Percentiles rank a stretch among this genome's conserved stretches.
phyloP scores from a whole-genome alignment of 2,888 invertebrate genomes.

The Pachymerium ferrugineum region DNA sequence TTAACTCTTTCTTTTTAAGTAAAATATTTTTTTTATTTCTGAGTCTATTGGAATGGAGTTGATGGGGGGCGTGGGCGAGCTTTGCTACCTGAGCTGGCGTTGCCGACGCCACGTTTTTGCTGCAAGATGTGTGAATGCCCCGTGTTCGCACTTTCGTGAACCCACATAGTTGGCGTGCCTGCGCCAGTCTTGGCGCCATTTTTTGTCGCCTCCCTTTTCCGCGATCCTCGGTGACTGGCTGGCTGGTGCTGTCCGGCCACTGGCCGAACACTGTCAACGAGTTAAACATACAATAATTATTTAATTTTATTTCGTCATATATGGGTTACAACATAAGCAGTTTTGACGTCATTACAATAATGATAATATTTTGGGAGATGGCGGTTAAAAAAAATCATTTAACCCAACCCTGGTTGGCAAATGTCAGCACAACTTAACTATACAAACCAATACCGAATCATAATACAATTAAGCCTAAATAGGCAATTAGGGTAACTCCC shows the following conservation, averaged over 20 bases:
- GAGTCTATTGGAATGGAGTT: background rate
- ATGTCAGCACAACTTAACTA: too few relatives aligned
- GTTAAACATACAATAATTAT: too few relatives aligned
- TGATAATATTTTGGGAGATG: too few relatives aligned
- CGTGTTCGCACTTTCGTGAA: slow-evolving; percentile 6
- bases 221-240: background rate
- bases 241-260: background rate
- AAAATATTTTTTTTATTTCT: background rate
- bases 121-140: background rate
- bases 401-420: too few relatives aligned
- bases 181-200: slow-evolving; percentile 4
- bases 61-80: background rate
- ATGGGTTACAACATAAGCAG: too few relatives aligned
- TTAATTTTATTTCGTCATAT: too few relatives aligned
- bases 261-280: too few relatives aligned
- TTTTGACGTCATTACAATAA: too few relatives aligned
- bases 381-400: too few relatives aligned
- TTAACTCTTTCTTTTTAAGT: background rate
- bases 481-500: too few relatives aligned
- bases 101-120: background rate
- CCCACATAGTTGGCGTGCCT: slow-evolving; percentile 21
- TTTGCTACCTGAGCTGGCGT: background rate
- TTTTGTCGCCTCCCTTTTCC: background rate
- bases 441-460: too few relatives aligned
- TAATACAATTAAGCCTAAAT: too few relatives aligned